Base-by-base conservation (phyloP, 1,140 invertebrate species). In the Drosophila kikkawai region DNA sequence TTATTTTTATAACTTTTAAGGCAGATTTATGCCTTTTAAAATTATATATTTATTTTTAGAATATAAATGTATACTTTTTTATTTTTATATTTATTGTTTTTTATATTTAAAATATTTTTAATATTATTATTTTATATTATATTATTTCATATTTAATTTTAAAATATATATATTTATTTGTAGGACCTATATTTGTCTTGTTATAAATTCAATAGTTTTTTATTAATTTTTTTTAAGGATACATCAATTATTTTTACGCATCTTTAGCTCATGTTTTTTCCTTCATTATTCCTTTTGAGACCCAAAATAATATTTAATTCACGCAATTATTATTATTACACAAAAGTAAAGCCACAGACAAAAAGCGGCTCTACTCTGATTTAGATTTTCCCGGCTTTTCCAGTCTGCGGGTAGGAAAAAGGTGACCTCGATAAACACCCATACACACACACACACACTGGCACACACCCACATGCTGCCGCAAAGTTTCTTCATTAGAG, bases 401-500 rank as follows among this genome's bases (percentile, higher is more conserved):
- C 36, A 65, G 37, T 60, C 29, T 13, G 17, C 26, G 32, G 17
- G 22, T n/a, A 22, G 39, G 5, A 29, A 26, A 70, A 87, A 87
- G 73, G 80, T 83, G 86, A 59, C 42, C 74, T 42, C 75, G 34
- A 76, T 61, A 56, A 32, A 48, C 57, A 34, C 44, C 37, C 13
- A 29, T 29, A 13, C 22, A 22, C 17, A 37, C 26, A 63, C 45
- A 55, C 36, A 51, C 50, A 55, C 37, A 22, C 15, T 34, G 7
- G 26, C 19, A 55, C 19, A 55, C 45, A 51, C 47, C 53, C 53
- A 57, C 39, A 42, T 22, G 44, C 45, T n/a, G 37, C 51, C 55
- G 45, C 51, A 79, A 85, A 73, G 75, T 78, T 84, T 71, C 66
- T 78, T 84, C 78, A 84, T 84, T 80, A 79, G 75, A 74, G 66